Evolutionary conservation across 2,113 vertebrate species (phyloP), one percentile per base, ranked within the genome.

Genomic region (Galeopterus variegatus): DNA sequence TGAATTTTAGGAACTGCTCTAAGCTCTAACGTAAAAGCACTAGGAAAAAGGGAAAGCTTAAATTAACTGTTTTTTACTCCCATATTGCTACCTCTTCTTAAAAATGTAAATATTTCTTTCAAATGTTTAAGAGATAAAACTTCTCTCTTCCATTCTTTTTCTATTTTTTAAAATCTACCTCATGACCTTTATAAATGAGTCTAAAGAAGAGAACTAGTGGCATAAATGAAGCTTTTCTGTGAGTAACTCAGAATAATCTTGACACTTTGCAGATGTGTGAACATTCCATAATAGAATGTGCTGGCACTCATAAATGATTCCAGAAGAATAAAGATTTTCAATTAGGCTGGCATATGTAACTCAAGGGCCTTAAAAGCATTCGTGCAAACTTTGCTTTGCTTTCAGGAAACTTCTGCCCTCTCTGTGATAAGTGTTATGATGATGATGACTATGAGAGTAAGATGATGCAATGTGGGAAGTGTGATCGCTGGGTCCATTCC

Each of bases 381-480:
- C 18, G 31, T 12, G 1, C 65, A 41, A 60, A n/a, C 36, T 67
- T 2, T 28, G 0, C 90, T 94, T 92, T 52, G n/a, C 90, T 98
- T 97, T n/a, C 97, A 99, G 99, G 99, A 96, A 99, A 99, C 94
- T 99, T 99, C 98, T 99, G 99, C 98, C 99, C 99, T 64, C 99
- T 99, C 69, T 99, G 99, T 97, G 99, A 99, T 98, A 99, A 99
- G 94, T 99, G 99, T 98, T 99, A 99, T 0, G 99, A 99, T 14
- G 99, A 99, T 0, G 99, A 99, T 0, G 99, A 99, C 98, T 99
- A 99, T 0, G 99, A 99, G 95, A 99, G 99, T 98, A 99, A 99
- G 98, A 99, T 99, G 99, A 99, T 99, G 99, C 99, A 99, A 95
- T 99, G 99, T 41, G 99, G 99, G 92, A 99, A 99, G 69, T 99